Conservation (phyloP, 2,797 vertebrate species). For the Scleropages formosus region DNA sequence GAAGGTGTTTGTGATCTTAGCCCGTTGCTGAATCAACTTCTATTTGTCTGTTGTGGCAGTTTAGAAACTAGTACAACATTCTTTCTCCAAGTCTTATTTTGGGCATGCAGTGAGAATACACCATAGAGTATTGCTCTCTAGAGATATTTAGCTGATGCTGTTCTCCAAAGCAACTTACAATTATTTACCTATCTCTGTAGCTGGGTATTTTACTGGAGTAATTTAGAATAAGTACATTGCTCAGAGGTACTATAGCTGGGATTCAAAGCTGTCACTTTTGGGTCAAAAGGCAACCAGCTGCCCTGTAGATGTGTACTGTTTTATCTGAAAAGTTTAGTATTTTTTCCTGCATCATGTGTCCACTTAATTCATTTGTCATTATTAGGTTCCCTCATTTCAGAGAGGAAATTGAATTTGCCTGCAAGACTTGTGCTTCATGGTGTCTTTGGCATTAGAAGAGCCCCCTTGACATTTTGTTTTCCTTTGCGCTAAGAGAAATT, state of each 20-base stretch:
- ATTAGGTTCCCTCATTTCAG: conserved; percentile 20
- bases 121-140: not conserved
- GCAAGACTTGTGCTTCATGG: not conserved
- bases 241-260: no score
- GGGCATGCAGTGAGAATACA: not conserved
- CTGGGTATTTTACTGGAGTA: no score
- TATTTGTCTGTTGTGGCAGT: not conserved
- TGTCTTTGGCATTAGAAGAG: not conserved
- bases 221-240: no score
- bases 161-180: no score
- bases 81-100: not conserved
- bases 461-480: not conserved
- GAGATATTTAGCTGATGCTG: no score
- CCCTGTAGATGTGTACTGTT: not conserved
- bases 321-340: not conserved
- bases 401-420: conserved; percentile 12
- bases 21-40: no score
- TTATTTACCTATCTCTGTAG: no score
- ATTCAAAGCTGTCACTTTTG: no score
- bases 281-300: no score
- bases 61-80: not conserved
- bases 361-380: conserved; percentile 10
- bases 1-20: no score
- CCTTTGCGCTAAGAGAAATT: not conserved
- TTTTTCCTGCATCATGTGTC: conserved; percentile 16